Base-by-base conservation (phyloP, 2,888 invertebrate genomes). In the Pantelozetes paolii region DNA sequence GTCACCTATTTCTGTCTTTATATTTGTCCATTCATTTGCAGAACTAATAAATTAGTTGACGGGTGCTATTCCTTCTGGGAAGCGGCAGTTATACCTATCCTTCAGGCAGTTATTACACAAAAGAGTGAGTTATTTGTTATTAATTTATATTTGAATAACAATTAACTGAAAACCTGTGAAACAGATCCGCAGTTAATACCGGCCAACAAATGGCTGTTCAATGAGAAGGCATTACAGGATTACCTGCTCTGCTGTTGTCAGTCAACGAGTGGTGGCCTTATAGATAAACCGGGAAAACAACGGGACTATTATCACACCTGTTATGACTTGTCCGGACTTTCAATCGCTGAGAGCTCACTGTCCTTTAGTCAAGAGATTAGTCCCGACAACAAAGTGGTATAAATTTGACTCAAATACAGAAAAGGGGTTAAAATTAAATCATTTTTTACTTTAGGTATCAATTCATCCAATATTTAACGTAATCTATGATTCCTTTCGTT, bases 51-150 rank as follows among this genome's bases (percentile, higher is more conserved):
- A 84, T 85, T 99, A 77, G 98, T 99, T 0, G 99, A 99, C 85
- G 93, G 93, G 2, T 99, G 99, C 83, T 99, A 99, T 82, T 96
- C 96, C 0, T 99, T 97, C 84, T 99, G 99, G 99, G 95, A 95
- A 84, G 96, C 95, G 36, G 96, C 92, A 71, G 87, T 90, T 62
- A 91, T 97, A 82, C 92, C 94, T 26, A 86, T 97, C 62, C 86
- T 96, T 59, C 91, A 94, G 82, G 88, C 88, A 75, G 85, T 91
- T 77, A 84, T 92, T 71, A 82, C 83, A 20, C 59, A 72, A 36
- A 76, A 76, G 40, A 75, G 77, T 77, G 69, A 71, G 57, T 48
- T 28, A 2, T 71, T 28, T 50, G 26, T 40, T 8, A 28, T 8
- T 67, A 11, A n/a, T n/a, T n/a, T n/a, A n/a, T n/a, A n/a, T n/a